Conservation (phyloP, 2,888 invertebrate species). For the Ypsolopha scabrella region DNA sequence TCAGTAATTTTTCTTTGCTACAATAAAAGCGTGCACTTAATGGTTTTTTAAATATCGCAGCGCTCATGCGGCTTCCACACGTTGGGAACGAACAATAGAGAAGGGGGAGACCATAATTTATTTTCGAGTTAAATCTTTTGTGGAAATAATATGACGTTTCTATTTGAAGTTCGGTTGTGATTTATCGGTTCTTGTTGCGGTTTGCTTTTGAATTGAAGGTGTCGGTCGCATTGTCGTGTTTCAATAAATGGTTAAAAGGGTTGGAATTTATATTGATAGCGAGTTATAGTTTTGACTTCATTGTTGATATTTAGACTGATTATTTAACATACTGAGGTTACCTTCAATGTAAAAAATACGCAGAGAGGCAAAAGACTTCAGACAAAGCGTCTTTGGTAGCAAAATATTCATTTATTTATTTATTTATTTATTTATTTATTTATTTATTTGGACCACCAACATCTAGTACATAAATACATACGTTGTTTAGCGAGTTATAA, state of each 20-base stretch:
- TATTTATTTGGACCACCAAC: too few relatives aligned
- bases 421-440: too few relatives aligned
- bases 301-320: too few relatives aligned
- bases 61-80: conserved; percentile 58
- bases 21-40: conserved; percentile 54
- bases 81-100: conserved; percentile 58
- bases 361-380: too few relatives aligned
- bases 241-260: conserved; percentile 28
- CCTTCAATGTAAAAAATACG: too few relatives aligned
- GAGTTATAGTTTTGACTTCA: too few relatives aligned
- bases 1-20: neutral
- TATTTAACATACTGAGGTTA: too few relatives aligned
- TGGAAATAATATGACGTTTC: conserved; percentile 72
- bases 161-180: conserved; percentile 68
- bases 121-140: conserved; percentile 72
- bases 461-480: too few relatives aligned
- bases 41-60: conserved; percentile 67
- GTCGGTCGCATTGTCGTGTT: conserved; percentile 50
- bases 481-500: too few relatives aligned
- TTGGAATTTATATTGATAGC: too few relatives aligned
- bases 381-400: too few relatives aligned
- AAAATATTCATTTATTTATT: too few relatives aligned
- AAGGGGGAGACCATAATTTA: conserved; percentile 68
- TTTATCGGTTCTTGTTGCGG: conserved; percentile 71
- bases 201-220: conserved; percentile 56